Conservation (phyloP, 2,888 invertebrate genomes). For the Romanomermis culicivorax region DNA sequence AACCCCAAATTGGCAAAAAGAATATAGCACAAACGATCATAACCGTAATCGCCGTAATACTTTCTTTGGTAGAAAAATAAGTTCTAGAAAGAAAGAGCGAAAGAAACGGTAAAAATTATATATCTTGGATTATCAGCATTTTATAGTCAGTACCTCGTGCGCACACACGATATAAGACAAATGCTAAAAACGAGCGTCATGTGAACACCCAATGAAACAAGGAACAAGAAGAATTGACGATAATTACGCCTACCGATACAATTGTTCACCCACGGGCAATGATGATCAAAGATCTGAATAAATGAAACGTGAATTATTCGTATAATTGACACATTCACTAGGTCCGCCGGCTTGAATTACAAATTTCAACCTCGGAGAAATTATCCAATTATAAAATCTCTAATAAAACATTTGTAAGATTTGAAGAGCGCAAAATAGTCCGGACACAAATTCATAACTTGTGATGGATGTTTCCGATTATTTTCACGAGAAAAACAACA, state of each 20-base stretch:
- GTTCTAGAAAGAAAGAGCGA: slow-evolving; percentile 9
- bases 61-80: slow-evolving; percentile 19
- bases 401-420: no score
- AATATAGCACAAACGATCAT: slow-evolving; percentile 74
- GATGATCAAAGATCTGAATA: slow-evolving; percentile 88
- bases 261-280: slow-evolving; percentile 43
- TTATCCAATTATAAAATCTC: not conserved
- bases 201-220: slow-evolving; percentile 80
- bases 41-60: slow-evolving; percentile 39
- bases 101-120: no score
- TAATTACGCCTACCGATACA: slow-evolving; percentile 38
- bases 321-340: no score
- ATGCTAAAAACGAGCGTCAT: slow-evolving; percentile 91
- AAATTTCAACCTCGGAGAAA: not conserved
- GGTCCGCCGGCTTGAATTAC: not conserved
- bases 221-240: slow-evolving; percentile 94
- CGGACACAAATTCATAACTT: no score
- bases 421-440: not conserved
- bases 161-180: slow-evolving; percentile 50
- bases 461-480: no score
- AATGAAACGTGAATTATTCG: not conserved
- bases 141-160: not conserved
- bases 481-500: no score
- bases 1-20: slow-evolving; percentile 84
- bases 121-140: no score